Evolutionary conservation across 92 coral and sea anemone species (phyloP).

Genomic region (Epizoanthus ramosus): DNA sequence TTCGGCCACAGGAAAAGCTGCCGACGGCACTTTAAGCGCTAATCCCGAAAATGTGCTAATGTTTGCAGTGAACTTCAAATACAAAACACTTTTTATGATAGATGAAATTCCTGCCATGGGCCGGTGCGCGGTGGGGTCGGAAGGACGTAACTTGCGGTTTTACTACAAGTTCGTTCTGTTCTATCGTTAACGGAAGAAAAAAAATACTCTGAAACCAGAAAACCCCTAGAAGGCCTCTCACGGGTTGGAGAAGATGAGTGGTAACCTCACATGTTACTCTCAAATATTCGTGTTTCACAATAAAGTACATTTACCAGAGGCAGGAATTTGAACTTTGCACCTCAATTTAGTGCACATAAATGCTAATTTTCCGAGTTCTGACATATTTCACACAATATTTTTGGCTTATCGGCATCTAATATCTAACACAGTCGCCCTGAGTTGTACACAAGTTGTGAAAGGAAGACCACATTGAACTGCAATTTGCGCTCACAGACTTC

Average conservation of each 20-base stretch:
- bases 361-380: constrained; percentile 5
- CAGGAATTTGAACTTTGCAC: constrained; percentile 22
- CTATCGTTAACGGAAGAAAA: not conserved
- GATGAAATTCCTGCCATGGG: constrained; percentile 26
- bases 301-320: not conserved
- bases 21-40: constrained; percentile 28
- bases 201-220: not conserved
- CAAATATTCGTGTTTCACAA: not conserved
- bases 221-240: not conserved
- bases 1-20: constrained; percentile 3
- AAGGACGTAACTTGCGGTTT: constrained; percentile 24
- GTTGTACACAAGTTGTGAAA: not conserved
- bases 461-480: not conserved
- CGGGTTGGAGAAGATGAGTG: not conserved
- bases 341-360: not conserved
- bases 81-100: constrained; percentile 23
- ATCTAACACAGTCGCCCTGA: not conserved
- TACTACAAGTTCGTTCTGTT: constrained; percentile 11
- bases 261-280: not conserved
- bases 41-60: constrained; percentile 24
- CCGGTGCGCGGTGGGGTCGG: constrained; percentile 12
- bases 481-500: constrained; percentile 6
- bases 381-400: not conserved
- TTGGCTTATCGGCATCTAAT: not conserved
- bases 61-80: constrained; percentile 34